Evolutionary conservation across 1,140 invertebrate genomes (phyloP).

Genomic region (Neuroterus valhalla): DNA sequence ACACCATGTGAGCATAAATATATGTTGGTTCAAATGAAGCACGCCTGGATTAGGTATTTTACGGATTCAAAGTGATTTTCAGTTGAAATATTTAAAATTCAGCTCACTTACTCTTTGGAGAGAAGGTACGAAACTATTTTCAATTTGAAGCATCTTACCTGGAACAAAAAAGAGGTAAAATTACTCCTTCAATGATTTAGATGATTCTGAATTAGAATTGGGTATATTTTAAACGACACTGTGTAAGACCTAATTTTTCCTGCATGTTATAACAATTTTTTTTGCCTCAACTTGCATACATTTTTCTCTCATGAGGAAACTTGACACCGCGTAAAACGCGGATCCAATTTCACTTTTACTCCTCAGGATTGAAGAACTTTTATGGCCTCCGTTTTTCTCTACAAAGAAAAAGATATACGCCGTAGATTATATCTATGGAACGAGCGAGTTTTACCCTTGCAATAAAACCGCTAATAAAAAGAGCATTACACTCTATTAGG

Average conservation of each 20-base stretch:
- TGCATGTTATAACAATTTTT: no score
- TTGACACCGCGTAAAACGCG: slow-evolving; percentile 3
- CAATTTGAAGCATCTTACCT: background rate
- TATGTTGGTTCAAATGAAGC: no score
- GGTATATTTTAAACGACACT: no score
- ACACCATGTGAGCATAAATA: no score
- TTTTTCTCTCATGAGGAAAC: no score
- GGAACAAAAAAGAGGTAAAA: background rate
- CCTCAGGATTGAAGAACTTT: slow-evolving; percentile 1
- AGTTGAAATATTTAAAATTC: background rate
- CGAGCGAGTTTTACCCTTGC: slow-evolving; percentile 8
- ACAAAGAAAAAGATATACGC: background rate
- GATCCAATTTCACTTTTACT: slow-evolving; percentile 5
- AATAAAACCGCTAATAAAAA: slow-evolving; percentile 17
- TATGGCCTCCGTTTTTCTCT: background rate
- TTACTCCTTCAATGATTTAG: no score
- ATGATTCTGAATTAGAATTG: no score
- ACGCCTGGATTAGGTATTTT: no score
- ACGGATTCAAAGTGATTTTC: no score
- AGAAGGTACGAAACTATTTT: background rate
- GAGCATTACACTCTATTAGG: background rate
- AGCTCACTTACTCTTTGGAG: background rate
- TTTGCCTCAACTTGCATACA: no score
- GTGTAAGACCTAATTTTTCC: no score
- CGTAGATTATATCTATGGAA: background rate